Conservation (phyloP, 1,140 invertebrate species). For the Drosophila repletoides region DNA sequence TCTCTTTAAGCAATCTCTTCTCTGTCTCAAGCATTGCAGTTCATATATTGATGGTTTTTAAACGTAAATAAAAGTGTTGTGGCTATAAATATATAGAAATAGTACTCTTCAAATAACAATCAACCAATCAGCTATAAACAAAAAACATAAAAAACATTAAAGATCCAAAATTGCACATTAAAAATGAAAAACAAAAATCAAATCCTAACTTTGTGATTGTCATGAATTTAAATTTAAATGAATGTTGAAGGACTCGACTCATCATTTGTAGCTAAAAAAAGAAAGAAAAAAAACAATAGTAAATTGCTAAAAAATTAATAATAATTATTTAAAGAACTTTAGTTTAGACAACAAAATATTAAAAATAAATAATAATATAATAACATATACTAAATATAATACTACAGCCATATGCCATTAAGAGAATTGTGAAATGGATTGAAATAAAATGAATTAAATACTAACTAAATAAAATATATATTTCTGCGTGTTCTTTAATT, state of each 20-base stretch:
- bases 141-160: slow-evolving; percentile 2
- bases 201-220: slow-evolving; percentile 78
- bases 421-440: slow-evolving; percentile 28
- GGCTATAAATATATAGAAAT: slow-evolving; percentile 51
- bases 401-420: slow-evolving; percentile 27
- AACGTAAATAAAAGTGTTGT: slow-evolving; percentile 65
- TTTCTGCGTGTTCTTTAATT: not conserved
- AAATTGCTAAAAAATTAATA: slow-evolving; percentile 28
- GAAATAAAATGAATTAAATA: slow-evolving; percentile 23
- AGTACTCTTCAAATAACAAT: slow-evolving; percentile 36
- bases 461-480: slow-evolving; percentile 1
- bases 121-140: slow-evolving; percentile 13
- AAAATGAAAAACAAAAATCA: slow-evolving; percentile 68
- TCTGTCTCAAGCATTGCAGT: not conserved
- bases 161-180: slow-evolving; percentile 44
- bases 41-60: slow-evolving; percentile 46
- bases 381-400: slow-evolving; percentile 14
- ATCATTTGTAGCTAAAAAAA: slow-evolving; percentile 55
- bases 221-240: slow-evolving; percentile 66
- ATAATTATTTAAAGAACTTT: slow-evolving; percentile 27
- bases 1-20: not conserved
- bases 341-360: slow-evolving; percentile 58
- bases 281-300: slow-evolving; percentile 32
- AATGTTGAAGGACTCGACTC: slow-evolving; percentile 43
- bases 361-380: slow-evolving; percentile 44